Evolutionary conservation across 2,113 vertebrate genomes (phyloP).

Genomic region (Dunckerocampus dactyliophorus): DNA sequence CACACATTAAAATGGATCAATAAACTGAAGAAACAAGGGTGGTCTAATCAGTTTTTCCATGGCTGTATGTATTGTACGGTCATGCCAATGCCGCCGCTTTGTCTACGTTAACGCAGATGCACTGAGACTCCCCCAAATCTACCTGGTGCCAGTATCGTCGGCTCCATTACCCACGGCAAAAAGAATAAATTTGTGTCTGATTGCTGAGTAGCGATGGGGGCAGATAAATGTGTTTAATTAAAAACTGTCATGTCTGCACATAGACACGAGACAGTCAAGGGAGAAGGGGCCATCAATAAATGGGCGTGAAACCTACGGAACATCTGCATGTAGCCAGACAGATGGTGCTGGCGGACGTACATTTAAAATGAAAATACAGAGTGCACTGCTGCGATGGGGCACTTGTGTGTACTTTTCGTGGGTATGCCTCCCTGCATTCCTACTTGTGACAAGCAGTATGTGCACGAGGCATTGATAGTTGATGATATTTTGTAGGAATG

Average conservation of each 20-base stretch:
- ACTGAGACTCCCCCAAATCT: constrained; percentile 16
- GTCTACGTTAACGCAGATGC: constrained; percentile 31
- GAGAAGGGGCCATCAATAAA: constrained; percentile 70
- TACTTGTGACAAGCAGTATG: constrained; percentile 19
- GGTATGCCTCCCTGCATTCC: constrained; percentile 7
- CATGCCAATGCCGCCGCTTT: constrained; percentile 14
- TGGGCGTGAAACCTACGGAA: constrained; percentile 23
- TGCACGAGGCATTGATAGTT: not conserved
- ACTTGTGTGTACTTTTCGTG: constrained; percentile 3
- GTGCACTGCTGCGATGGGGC: not conserved
- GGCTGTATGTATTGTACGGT: constrained; percentile 13
- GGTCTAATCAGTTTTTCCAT: no score
- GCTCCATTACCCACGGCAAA: constrained; percentile 72
- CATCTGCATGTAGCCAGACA: constrained; percentile 6
- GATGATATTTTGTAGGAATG: not conserved
- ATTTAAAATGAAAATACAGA: no score
- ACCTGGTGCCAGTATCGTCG: constrained; percentile 50
- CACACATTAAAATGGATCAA: no score
- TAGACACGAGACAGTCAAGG: constrained; percentile 61
- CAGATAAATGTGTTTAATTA: constrained; percentile 80
- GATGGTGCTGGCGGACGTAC: not conserved
- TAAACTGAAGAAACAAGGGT: no score
- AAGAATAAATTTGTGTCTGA: constrained; percentile 74
- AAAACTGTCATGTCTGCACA: constrained; percentile 76
- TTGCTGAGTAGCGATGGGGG: constrained; percentile 46